A percentile compares a stretch with the other conserved stretches of the same genome.
These are phyloP conservation scores for Cantharis rustica DNA, from an alignment of 2,888 invertebrate genomes.

Conservation along the genomic window DNA sequence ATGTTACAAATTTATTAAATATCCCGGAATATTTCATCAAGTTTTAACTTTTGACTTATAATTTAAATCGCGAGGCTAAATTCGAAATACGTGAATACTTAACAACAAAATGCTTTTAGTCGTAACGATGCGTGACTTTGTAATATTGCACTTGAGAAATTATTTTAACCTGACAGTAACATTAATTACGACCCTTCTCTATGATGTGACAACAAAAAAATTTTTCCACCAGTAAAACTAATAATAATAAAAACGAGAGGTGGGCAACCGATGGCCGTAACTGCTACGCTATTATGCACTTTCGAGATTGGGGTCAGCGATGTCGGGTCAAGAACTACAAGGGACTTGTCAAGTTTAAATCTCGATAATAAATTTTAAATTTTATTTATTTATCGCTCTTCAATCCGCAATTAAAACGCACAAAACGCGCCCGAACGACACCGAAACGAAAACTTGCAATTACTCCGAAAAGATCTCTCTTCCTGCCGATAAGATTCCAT, in stretches of 20 bases:
- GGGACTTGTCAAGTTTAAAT: too few relatives aligned
- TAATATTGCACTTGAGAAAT: constrained; percentile 1
- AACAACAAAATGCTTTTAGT: constrained; percentile 6
- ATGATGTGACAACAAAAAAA: neutral
- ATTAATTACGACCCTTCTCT: neutral
- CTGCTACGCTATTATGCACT: neutral
- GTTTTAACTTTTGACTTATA: neutral
- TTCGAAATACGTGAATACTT: neutral
- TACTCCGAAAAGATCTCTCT: too few relatives aligned
- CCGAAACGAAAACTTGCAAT: too few relatives aligned
- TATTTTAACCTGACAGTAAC: neutral
- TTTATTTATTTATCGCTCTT: too few relatives aligned
- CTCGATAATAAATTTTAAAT: too few relatives aligned
- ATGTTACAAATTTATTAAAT: neutral
- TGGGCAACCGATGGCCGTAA: neutral
- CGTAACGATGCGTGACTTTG: neutral
- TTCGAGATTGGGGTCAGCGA: constrained; percentile 10
- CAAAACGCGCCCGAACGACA: too few relatives aligned
- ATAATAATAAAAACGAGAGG: neutral
- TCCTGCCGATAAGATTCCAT: too few relatives aligned
- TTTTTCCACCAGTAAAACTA: neutral
- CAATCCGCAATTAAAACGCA: too few relatives aligned
- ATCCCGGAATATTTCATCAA: neutral
- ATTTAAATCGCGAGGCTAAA: neutral
- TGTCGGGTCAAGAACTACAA: constrained; percentile 10